These are phyloP conservation scores for Meriones unguiculatus DNA, from an alignment of 2,113 vertebrate species.

Conservation along the genomic window DNA sequence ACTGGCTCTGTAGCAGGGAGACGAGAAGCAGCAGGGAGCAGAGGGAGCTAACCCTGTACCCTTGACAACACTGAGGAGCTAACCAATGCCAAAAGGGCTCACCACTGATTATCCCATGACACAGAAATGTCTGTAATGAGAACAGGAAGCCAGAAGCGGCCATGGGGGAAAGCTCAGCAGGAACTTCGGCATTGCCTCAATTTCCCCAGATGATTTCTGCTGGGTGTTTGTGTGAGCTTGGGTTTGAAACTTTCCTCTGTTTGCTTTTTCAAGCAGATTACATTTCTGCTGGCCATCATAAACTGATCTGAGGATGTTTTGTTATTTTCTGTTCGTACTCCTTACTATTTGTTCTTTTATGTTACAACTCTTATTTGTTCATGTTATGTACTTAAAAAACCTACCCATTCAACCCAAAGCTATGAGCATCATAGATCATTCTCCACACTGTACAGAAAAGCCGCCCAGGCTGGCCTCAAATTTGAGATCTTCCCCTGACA, in stretches of 20 bases:
- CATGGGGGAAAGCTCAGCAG: not conserved
- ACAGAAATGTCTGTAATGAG: too few species aligned
- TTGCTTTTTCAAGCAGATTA: not conserved
- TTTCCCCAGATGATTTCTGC: not conserved
- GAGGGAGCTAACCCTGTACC: not conserved
- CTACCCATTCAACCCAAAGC: not conserved
- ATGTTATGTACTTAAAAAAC: not conserved
- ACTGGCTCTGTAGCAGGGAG: not conserved
- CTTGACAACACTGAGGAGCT: not conserved
- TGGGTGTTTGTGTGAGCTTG: not conserved
- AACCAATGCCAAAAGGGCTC: not conserved
- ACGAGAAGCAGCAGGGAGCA: not conserved
- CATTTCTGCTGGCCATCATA: not conserved
- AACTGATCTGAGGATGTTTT: not conserved
- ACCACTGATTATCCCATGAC: not conserved
- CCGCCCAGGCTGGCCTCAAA: not conserved
- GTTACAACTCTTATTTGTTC: too few species aligned
- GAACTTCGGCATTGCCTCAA: not conserved
- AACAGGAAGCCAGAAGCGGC: not conserved
- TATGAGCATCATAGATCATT: not conserved
- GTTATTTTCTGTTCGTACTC: not conserved
- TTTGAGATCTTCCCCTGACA: not conserved
- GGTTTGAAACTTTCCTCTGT: too few species aligned
- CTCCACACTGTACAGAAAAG: not conserved
- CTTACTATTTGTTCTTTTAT: not conserved